These are phyloP conservation scores for Drosophila bunnanda DNA, from an alignment of 2,888 invertebrate genomes.

Conservation along the genomic window DNA sequence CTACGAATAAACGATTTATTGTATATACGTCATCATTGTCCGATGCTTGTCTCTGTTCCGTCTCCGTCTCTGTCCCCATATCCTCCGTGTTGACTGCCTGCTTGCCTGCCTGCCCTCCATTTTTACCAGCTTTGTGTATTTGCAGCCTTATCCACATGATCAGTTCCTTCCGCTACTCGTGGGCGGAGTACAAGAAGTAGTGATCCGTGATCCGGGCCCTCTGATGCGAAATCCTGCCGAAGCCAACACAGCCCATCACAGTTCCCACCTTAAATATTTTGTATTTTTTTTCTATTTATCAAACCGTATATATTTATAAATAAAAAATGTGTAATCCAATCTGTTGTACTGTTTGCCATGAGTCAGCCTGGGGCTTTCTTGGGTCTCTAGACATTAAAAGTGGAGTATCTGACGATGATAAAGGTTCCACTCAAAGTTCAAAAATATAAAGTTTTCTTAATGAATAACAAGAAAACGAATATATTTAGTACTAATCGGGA, in stretches of 20 bases:
- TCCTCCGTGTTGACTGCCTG: constrained; percentile 12
- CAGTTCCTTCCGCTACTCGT: constrained; percentile 76
- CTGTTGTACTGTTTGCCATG: constrained; percentile 34
- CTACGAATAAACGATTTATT: constrained; percentile 81
- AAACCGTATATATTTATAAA: constrained; percentile 39
- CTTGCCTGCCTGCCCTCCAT: constrained; percentile 31
- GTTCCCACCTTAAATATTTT: constrained; percentile 33
- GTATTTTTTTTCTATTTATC: constrained; percentile 40
- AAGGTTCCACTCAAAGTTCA: too few relatives aligned
- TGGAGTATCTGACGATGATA: background rate
- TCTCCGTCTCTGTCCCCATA: constrained; percentile 11
- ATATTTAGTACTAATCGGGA: background rate
- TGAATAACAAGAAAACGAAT: background rate
- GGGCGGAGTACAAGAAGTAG: constrained; percentile 68
- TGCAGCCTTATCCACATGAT: constrained; percentile 80
- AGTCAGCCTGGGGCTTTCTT: constrained; percentile 2
- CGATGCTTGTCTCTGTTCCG: constrained; percentile 32
- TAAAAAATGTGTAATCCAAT: constrained; percentile 40
- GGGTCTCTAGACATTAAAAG: constrained; percentile 17
- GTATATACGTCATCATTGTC: constrained; percentile 66
- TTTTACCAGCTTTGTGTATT: constrained; percentile 61
- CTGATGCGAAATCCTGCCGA: constrained; percentile 35
- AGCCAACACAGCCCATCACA: constrained; percentile 13
- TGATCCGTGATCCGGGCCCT: constrained; percentile 38
- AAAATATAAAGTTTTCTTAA: background rate